Base-by-base conservation (phyloP, 2,888 invertebrate genomes). In the Hemaris fuciformis region DNA sequence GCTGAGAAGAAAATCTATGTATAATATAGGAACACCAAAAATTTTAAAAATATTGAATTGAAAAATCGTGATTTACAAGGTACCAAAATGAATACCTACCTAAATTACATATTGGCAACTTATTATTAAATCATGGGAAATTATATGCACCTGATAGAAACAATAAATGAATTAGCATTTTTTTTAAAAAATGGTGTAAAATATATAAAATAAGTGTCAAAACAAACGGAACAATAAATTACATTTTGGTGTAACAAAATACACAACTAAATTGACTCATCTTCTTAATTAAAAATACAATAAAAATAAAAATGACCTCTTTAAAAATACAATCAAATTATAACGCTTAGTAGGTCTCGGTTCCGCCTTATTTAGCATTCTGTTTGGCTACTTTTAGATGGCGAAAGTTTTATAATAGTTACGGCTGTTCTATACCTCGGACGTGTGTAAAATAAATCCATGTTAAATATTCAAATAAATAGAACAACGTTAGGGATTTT, bases 391-490 rank as follows among this genome's bases (percentile, higher is more conserved):
- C 61, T 34, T 46, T 65, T 66, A 56, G 64, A 70, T 60, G 69
- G 79, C 69, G 81, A 80, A 81, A 80, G 81, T 78, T 64, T 66
- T 68, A 64, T 66, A 64, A 66, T 60, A 62, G 63, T 66, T 41
- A 67, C 62, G 62, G 61, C 62, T 62, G 66, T 62, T 67, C 62
- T 60, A 62, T 60, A 62, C 61, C 10, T 38, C 23, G 41, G 18
- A 67, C 69, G 75, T 72, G 71, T 27, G 42, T 66, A 64, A 74
- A 73, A 75, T 73, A 78, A 69, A 74, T 70, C 68, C 38, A 60
- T 60, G 48, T 5, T 38, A 59, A 25, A 25, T 42, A 48, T n/a
- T 45, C 5, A 34, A 20, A 34, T 34, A 34, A 5, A 22, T 34
- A 60, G 23, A 60, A 27, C 23, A 38, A 38, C 23, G 23, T 43